phyloP scores from a whole-genome alignment of 2,888 invertebrate species.

The Cephus sareptanus region DNA sequence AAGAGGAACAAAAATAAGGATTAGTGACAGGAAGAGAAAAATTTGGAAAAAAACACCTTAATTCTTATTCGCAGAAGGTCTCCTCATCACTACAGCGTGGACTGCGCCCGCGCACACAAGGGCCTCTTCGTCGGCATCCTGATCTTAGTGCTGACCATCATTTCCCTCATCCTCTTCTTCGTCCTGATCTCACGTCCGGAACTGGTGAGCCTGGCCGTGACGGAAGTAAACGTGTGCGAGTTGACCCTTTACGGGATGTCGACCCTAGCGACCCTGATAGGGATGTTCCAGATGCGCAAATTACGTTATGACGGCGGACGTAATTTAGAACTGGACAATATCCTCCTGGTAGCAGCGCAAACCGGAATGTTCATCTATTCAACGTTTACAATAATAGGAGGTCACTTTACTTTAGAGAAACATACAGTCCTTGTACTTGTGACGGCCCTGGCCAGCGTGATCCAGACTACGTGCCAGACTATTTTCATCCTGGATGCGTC shows the following conservation, averaged over 20 bases:
- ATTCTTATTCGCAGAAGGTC: conserved; percentile 74
- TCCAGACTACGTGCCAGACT: conserved; percentile 91
- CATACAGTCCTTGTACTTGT: conserved; percentile 85
- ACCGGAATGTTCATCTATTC: conserved; percentile 95
- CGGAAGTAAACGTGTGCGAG: conserved; percentile 91
- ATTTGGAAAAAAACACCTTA: not conserved
- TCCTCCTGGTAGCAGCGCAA: conserved; percentile 90
- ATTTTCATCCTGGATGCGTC: conserved; percentile 93
- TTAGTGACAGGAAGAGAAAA: not conserved
- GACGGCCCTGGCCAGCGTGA: conserved; percentile 85
- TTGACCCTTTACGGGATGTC: conserved; percentile 87
- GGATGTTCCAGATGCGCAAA: conserved; percentile 88
- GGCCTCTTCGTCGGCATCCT: conserved; percentile 92
- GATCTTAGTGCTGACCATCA: conserved; percentile 88
- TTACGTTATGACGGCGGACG: conserved; percentile 85
- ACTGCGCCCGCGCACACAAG: conserved; percentile 93
- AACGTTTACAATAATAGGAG: conserved; percentile 93
- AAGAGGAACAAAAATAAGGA: not conserved
- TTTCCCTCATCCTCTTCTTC: conserved; percentile 91
- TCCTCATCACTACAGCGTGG: conserved; percentile 92
- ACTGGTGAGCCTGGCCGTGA: conserved; percentile 84
- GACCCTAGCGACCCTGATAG: conserved; percentile 85
- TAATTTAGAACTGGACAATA: conserved; percentile 89
- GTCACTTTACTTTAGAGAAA: conserved; percentile 86
- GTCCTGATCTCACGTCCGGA: conserved; percentile 86